Evolutionary conservation across 2,888 invertebrate species (phyloP), one percentile per base, ranked within the genome.

Genomic region (Lasioglossum calceatum): DNA sequence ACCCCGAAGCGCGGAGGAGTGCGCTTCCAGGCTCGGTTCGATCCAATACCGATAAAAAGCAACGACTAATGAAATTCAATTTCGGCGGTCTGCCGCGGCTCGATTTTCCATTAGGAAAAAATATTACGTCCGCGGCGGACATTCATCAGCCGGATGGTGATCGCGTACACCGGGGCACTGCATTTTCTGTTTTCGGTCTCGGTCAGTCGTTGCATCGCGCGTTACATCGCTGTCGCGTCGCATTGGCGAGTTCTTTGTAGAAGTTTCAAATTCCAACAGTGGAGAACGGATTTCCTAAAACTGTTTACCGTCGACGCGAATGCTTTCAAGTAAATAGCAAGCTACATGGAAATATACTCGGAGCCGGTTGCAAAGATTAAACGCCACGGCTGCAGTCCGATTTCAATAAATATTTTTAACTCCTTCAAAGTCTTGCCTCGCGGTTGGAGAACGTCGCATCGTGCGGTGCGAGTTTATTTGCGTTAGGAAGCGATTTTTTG

Each of bases 331-430:
- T 77, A 85, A 85, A 85, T 73, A 84, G 72, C 76, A 8, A 58
- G 50, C 77, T 84, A 85, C 85, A 85, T 27, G 76, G 58, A 85
- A 85, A 84, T 64, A 85, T 85, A 85, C 77, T 85, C 47, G n/a
- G 58, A 12, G 42, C 39, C 47, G n/a, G 64, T 70, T n/a, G 73
- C 85, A 79, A 79, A 85, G 85, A 85, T 85, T 79, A 85, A 85
- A 85, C 67, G 67, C 27, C 58, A 42, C 47, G 32, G 64, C 19
- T 27, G 71, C 44, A 36, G 71, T 61, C 8, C 75, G 64, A 85
- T 74, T 67, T 79, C 79, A 58, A 85, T 85, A 85, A 85, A 85
- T 84, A 85, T 84, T 79, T 85, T 77, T 77, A 85, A 85, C 85
- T 79, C 85, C 58, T 73, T 47, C 54, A 39, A 76, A 79, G 79